Evolutionary conservation across 2,797 vertebrate genomes (phyloP), one percentile per base, ranked within the genome.

Genomic region (Iguana delicatissima): DNA sequence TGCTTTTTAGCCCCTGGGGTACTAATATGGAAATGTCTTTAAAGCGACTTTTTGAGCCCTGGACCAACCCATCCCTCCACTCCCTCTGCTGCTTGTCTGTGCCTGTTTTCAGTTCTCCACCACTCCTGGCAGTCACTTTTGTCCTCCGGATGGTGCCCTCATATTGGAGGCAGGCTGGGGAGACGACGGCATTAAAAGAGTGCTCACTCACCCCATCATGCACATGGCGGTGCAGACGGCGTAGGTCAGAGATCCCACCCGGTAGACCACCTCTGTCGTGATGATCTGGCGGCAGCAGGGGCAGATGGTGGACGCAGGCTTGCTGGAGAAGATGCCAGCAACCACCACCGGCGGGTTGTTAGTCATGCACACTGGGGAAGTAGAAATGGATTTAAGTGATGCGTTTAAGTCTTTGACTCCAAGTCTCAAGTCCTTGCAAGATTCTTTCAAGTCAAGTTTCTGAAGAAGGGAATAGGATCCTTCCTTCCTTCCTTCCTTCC

Each of bases 201-300:
- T 7, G 62, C 29, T 57, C 87, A 69, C 96, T 96, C 92, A 96
- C 96, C 96, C 96, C 0, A 95, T 57, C 94, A 96, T 80, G 76
- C 96, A 96, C 42, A 96, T 29, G 59, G 52, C 91, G 46, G 92
- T 69, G 89, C 97, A 98, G 96, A 98, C 97, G 12, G 98, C 97
- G 97, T 97, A 98, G 32, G 98, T 97, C 59, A 98, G 98, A 0
- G 42, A 95, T 29, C 98, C 98, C 35, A 97, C 95, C 64, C 98
- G 98, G 95, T 98, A 98, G 91, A 91, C 95, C 89, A 98, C 97
- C 1, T 97, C 95, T 24, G 98, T 98, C 96, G 98, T 98, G 91
- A 98, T 98, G 94, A 98, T 98, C 95, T 98, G 97, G 89, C 97
- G 97, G 95, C 98, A 99, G 91, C 89, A 89, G 4, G 97, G 86